Evolutionary conservation across 2,797 vertebrate genomes (phyloP).

Genomic region (Enteromius fasciolatus): DNA sequence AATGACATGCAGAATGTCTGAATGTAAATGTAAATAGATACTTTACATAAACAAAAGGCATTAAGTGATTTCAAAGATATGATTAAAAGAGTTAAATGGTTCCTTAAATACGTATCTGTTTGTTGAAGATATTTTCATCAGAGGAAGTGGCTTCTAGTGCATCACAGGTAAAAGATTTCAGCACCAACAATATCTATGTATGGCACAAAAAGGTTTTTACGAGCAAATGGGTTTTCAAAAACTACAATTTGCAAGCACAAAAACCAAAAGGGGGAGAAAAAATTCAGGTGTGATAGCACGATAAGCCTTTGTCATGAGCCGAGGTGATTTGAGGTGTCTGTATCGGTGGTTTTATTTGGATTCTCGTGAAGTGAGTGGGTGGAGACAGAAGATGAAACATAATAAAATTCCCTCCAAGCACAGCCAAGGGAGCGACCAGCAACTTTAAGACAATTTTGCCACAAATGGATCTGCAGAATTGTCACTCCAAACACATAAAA

Average conservation of each 20-base stretch:
- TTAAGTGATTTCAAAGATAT: not conserved
- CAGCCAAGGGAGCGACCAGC: conserved; percentile 20
- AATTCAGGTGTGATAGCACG: conserved; percentile 5
- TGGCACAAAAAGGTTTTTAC: not conserved
- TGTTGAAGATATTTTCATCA: not conserved
- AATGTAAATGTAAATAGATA: conserved; percentile 13
- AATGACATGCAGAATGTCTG: conserved; percentile 11
- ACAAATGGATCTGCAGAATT: conserved; percentile 22
- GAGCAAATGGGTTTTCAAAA: not conserved
- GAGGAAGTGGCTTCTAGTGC: not conserved
- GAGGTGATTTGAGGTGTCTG: conserved; percentile 19
- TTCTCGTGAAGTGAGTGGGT: conserved; percentile 45
- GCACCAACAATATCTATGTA: not conserved
- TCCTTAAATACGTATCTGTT: not conserved
- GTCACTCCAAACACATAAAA: conserved; percentile 37
- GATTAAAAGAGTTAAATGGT: not conserved
- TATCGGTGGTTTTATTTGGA: conserved; percentile 40
- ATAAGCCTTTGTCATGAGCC: conserved; percentile 19
- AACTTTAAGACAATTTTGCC: conserved; percentile 32
- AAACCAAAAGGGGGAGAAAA: not conserved
- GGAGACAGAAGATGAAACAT: conserved; percentile 44
- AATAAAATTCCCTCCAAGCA: conserved; percentile 39
- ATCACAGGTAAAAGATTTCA: not conserved
- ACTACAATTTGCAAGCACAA: not conserved
- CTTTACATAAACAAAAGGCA: not conserved